Evolutionary conservation across 2,797 vertebrate genomes (phyloP).

Genomic region (Ateles fusciceps): DNA sequence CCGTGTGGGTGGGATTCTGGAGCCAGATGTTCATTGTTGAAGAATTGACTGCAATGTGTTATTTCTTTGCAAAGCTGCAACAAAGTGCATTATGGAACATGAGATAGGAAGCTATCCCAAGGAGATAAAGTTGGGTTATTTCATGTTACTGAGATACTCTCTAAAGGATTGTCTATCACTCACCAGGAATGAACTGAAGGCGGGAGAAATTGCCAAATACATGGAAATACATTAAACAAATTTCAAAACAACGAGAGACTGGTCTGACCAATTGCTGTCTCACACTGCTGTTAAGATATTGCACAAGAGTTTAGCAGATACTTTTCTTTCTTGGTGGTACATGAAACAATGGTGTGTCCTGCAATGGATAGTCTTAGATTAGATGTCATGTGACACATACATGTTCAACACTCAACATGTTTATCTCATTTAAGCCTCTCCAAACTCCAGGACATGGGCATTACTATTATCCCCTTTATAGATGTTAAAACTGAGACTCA

Average conservation of each 20-base stretch:
- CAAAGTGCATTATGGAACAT: not conserved
- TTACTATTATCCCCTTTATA: not conserved
- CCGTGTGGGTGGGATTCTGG: fast-evolving
- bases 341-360: not conserved
- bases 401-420: not conserved
- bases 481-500: not conserved
- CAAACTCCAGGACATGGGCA: not conserved
- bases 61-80: not conserved
- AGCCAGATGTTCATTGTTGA: not conserved
- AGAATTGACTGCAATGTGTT: fast-evolving
- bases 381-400: fast-evolving
- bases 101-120: not conserved
- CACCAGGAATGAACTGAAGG: not conserved
- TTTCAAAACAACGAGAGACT: not conserved
- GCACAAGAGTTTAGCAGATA: not conserved
- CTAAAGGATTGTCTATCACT: not conserved
- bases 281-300: not conserved
- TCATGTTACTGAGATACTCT: not conserved
- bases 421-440: not conserved
- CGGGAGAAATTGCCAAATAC: not conserved
- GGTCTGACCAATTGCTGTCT: not conserved
- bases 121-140: not conserved
- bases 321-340: not conserved
- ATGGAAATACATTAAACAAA: not conserved
- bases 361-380: not conserved